phyloP scores from a whole-genome alignment of 2,797 vertebrate species.

The Triplophysa yarkandensis region DNA sequence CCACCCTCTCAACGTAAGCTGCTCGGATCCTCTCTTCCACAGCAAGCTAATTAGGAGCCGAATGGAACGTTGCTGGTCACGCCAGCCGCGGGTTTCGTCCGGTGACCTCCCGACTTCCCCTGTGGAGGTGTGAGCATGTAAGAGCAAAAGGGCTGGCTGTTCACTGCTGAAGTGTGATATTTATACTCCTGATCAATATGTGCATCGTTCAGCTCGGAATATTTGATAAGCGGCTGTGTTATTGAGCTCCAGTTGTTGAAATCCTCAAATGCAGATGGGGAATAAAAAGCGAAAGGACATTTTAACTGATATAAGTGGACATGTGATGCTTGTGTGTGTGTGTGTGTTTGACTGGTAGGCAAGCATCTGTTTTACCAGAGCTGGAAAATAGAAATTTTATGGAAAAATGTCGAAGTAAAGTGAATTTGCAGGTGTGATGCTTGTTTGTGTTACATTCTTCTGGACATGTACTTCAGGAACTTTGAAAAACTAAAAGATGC shows the following conservation, averaged over 20 bases:
- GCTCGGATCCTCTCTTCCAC: constrained; percentile 32
- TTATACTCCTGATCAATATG: constrained; percentile 32
- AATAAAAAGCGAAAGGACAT: neutral
- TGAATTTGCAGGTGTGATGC: neutral
- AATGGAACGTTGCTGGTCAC: constrained; percentile 42
- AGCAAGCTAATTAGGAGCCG: constrained; percentile 82
- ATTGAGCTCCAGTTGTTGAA: constrained; percentile 21
- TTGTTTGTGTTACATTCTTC: neutral
- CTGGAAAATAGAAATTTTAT: constrained; percentile 53
- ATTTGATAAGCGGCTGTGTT: constrained; percentile 10
- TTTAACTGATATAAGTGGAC: constrained; percentile 11
- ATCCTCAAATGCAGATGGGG: neutral
- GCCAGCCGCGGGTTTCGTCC: constrained; percentile 34
- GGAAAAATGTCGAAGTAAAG: constrained; percentile 45
- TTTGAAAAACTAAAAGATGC: neutral
- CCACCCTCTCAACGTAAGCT: constrained; percentile 69
- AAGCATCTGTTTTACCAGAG: neutral
- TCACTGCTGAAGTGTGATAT: constrained; percentile 26
- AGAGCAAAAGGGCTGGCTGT: constrained; percentile 32
- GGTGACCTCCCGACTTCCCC: constrained; percentile 25
- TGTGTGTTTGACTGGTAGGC: neutral
- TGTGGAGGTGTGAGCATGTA: constrained; percentile 24
- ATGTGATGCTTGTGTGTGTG: too few relatives aligned
- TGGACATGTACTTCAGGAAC: neutral
- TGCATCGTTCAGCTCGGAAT: constrained; percentile 13